Evolutionary conservation across 2,797 vertebrate species (phyloP), one percentile per base, ranked within the genome.

Genomic region (Betta splendens): DNA sequence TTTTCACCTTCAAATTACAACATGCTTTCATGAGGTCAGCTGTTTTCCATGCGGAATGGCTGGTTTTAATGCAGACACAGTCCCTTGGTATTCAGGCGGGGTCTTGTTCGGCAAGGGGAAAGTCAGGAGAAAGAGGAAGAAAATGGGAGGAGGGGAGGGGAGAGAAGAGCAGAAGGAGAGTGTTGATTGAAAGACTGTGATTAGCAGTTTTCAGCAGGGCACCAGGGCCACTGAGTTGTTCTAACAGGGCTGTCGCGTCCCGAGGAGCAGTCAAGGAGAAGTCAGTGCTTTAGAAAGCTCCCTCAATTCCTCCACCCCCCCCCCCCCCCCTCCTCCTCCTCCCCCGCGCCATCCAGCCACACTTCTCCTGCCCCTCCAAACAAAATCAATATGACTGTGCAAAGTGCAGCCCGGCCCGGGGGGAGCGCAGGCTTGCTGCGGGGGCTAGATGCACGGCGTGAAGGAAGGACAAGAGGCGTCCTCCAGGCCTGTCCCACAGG

Each of bases 321-420:
- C 60, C 62, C 45, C 71, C 58, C 38, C 53, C 39, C 22, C 42
- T 63, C 61, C 4, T 51, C n/a, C 69, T 26, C 11, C 72, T 68
- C 31, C 12, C 75, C 79, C 68, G 73, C 54, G 38, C 72, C 69
- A 75, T 62, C 67, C 74, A 81, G 46, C 80, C 78, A 84, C 84
- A 84, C 88, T 83, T 84, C 83, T 70, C 72, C 75, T 85, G 71
- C 68, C 70, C 75, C 75, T 86, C 72, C 74, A 69, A 86, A 85
- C n/a, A 85, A 92, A 93, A 92, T 93, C 92, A 91, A 93, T 93
- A 93, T 75, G 74, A 77, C 76, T 72, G 83, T 89, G 88, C 83
- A 92, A 92, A 93, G 91, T 92, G 91, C 89, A 89, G 87, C 59
- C 43, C 29, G 84, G 86, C 81, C 90, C 70, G 61, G 53, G 62